Evolutionary conservation across 2,888 invertebrate species (phyloP).

Genomic region (Lomographa bimaculata): DNA sequence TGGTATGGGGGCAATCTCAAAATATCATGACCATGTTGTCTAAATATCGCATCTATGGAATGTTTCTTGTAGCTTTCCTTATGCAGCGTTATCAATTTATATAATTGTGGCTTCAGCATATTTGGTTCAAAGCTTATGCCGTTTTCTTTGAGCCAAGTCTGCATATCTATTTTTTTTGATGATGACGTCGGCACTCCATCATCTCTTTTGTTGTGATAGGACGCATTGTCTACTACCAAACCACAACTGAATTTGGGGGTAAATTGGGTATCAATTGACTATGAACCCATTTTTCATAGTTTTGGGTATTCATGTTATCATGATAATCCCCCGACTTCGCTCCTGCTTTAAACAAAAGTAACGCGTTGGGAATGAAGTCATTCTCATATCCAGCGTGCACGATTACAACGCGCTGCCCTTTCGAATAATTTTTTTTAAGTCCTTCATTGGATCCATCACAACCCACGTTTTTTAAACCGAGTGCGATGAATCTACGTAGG

Average conservation of each 20-base stretch:
- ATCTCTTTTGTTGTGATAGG: slow-evolving; percentile 37
- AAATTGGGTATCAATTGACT: slow-evolving; percentile 39
- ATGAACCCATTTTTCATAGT: slow-evolving; percentile 40
- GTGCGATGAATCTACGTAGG: slow-evolving; percentile 13
- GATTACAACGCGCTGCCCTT: neutral
- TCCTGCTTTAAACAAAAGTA: slow-evolving; percentile 29
- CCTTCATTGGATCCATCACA: neutral
- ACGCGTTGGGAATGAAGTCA: slow-evolving; percentile 2
- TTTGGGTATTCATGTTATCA: slow-evolving; percentile 40
- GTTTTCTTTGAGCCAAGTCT: slow-evolving; percentile 33
- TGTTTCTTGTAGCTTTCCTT: slow-evolving; percentile 14
- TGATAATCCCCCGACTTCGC: slow-evolving; percentile 39
- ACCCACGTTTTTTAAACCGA: neutral
- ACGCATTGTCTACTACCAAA: slow-evolving; percentile 37
- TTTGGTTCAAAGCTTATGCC: slow-evolving; percentile 24
- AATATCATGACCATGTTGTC: neutral
- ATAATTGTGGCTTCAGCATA: slow-evolving; percentile 16
- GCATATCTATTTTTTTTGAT: slow-evolving; percentile 34
- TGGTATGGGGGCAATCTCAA: slow-evolving; percentile 7
- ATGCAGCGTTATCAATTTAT: slow-evolving; percentile 14
- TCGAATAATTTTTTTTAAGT: slow-evolving; percentile 2
- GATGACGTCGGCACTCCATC: slow-evolving; percentile 30
- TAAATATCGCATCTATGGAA: slow-evolving; percentile 15
- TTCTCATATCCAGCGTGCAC: slow-evolving; percentile 2
- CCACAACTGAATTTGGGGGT: slow-evolving; percentile 33